Evolutionary conservation across 2,888 invertebrate genomes (phyloP).

Genomic region (Cerceris rybyensis): DNA sequence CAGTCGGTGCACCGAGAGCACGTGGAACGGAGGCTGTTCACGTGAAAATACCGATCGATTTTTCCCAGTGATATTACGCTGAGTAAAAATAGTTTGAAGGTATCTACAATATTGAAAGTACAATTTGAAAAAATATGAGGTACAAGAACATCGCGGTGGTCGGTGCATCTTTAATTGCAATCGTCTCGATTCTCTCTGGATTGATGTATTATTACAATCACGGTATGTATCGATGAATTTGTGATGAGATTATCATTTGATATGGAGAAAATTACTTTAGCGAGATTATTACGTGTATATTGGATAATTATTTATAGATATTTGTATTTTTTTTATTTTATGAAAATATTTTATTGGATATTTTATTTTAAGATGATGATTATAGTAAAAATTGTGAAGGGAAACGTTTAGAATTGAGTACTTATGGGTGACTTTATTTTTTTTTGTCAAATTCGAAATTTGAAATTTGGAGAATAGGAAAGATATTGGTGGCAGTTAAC

Average conservation of each 20-base stretch:
- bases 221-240: constrained; percentile 66
- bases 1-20: constrained; percentile 55
- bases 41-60: constrained; percentile 2
- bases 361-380: too few relatives aligned
- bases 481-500: too few relatives aligned
- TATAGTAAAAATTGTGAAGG: too few relatives aligned
- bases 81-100: not conserved
- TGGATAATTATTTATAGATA: too few relatives aligned
- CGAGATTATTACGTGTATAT: too few relatives aligned
- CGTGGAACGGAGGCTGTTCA: constrained; percentile 40
- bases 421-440: too few relatives aligned
- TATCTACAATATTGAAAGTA: constrained; percentile 5
- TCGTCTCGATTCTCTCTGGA: constrained; percentile 70
- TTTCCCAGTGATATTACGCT: constrained; percentile 5
- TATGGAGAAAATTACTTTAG: not conserved
- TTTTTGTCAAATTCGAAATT: too few relatives aligned
- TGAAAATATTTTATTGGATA: too few relatives aligned
- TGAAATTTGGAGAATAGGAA: too few relatives aligned
- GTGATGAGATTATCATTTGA: not conserved
- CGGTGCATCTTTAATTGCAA: constrained; percentile 71
- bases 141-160: constrained; percentile 72
- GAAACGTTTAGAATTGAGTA: too few relatives aligned
- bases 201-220: constrained; percentile 79
- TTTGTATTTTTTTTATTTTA: too few relatives aligned
- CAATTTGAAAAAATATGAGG: constrained; percentile 67